These are phyloP conservation scores for Tangara arthus DNA, from an alignment of 2,797 vertebrate species.

Conservation along the genomic window DNA sequence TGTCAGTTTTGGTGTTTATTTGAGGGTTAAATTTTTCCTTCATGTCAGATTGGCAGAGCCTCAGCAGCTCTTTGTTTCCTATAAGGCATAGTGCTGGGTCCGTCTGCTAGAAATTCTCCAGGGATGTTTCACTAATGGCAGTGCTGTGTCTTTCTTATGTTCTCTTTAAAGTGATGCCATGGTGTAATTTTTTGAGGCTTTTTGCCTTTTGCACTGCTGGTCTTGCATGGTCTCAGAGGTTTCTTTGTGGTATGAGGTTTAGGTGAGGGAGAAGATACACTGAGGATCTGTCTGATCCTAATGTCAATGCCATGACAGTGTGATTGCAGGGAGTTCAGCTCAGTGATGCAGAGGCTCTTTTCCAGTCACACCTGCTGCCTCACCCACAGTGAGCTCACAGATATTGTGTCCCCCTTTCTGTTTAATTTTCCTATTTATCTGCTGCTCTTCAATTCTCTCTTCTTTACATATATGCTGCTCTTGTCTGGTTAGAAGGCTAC, in stretches of 20 bases:
- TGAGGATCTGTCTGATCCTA: neutral
- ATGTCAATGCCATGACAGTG: fast-evolving
- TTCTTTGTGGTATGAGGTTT: neutral
- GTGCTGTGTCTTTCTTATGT: neutral
- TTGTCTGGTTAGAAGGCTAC: neutral
- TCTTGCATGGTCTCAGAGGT: neutral
- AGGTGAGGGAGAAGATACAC: neutral
- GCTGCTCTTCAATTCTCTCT: neutral
- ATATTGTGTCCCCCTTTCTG: neutral
- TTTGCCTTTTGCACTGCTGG: neutral
- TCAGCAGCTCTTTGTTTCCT: neutral
- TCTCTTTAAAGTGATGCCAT: neutral
- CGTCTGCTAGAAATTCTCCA: conserved; percentile 21
- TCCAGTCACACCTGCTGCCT: neutral
- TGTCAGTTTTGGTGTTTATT: neutral
- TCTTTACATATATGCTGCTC: neutral
- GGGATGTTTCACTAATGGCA: neutral
- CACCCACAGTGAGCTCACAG: neutral
- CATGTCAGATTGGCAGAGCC: neutral
- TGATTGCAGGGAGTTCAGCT: neutral
- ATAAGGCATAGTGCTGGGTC: neutral
- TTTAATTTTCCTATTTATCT: neutral
- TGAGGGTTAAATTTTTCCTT: conserved; percentile 10
- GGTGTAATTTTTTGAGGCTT: neutral
- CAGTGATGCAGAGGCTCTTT: neutral